Percentiles rank a stretch among this genome's conserved stretches.
These are phyloP conservation scores for Catagonus wagneri DNA, from an alignment of 2,113 vertebrate species.

Conservation along the genomic window DNA sequence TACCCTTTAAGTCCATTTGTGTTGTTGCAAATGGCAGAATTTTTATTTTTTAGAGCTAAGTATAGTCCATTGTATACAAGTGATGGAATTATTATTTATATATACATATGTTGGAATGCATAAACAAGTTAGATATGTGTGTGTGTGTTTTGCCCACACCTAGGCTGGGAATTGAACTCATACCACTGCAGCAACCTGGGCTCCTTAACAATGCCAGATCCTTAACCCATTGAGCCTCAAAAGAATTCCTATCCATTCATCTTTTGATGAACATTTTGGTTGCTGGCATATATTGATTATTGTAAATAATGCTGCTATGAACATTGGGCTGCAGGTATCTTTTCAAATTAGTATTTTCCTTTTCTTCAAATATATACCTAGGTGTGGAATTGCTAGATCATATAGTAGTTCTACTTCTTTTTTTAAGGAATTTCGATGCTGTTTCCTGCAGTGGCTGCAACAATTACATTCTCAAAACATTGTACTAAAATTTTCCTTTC, in stretches of 20 bases:
- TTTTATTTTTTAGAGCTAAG: neutral
- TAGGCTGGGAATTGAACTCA: too few species aligned
- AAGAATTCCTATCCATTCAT: neutral
- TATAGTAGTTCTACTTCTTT: neutral
- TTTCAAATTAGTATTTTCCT: neutral
- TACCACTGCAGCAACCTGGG: too few species aligned
- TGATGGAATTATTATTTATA: too few species aligned
- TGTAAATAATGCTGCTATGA: neutral
- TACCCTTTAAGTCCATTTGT: neutral
- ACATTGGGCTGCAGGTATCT: neutral
- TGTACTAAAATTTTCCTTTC: neutral
- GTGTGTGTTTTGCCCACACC: fast-evolving
- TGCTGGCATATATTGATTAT: neutral
- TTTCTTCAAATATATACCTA: neutral
- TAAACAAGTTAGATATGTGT: too few species aligned
- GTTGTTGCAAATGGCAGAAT: neutral
- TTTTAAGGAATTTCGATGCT: neutral
- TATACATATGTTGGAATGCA: too few species aligned
- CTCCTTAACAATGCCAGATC: too few species aligned
- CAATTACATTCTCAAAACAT: neutral
- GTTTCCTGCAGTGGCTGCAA: neutral
- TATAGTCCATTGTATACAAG: neutral
- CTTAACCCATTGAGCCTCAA: too few species aligned
- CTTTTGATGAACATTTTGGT: neutral
- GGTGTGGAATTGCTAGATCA: neutral